Percentiles rank a stretch among this genome's conserved stretches.
Conservation (phyloP, 2,797 vertebrate species). For the Gadopsis marmoratus region DNA sequence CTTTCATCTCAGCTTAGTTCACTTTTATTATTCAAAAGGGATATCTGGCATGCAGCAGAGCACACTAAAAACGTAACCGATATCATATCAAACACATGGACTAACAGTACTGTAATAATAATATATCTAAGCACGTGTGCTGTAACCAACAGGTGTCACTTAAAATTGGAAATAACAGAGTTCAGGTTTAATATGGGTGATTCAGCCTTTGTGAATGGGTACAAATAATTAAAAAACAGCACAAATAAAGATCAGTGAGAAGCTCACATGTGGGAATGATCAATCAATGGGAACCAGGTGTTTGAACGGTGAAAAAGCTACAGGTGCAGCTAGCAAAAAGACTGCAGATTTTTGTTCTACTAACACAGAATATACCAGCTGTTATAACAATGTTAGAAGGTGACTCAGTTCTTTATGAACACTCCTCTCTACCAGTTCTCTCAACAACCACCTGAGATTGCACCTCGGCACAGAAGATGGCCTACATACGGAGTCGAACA, state of each 20-base stretch:
- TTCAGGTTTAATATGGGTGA: slow-evolving; percentile 55
- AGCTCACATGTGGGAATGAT: slow-evolving; percentile 59
- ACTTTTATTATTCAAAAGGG: slow-evolving; percentile 32
- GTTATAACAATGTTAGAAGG: slow-evolving; percentile 45
- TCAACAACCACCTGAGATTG: slow-evolving; percentile 44
- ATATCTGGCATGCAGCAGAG: slow-evolving; percentile 25
- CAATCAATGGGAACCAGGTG: slow-evolving; percentile 64
- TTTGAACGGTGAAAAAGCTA: slow-evolving; percentile 52
- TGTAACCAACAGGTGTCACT: slow-evolving; percentile 49
- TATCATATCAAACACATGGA: neutral
- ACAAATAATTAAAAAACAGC: slow-evolving; percentile 55
- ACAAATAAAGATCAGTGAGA: slow-evolving; percentile 59
- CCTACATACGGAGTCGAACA: slow-evolving; percentile 20
- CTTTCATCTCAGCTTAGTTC: slow-evolving; percentile 59
- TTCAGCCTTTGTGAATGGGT: slow-evolving; percentile 52
- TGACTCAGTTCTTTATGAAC: slow-evolving; percentile 37
- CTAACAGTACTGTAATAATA: neutral
- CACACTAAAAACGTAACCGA: slow-evolving; percentile 10
- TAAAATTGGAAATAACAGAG: slow-evolving; percentile 51
- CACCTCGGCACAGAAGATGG: slow-evolving; percentile 22
- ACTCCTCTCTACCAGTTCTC: slow-evolving; percentile 21
- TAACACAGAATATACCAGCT: slow-evolving; percentile 49
- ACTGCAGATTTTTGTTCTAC: slow-evolving; percentile 31
- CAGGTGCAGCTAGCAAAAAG: slow-evolving; percentile 62
- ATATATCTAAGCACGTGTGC: slow-evolving; percentile 14